These are phyloP conservation scores for Augiades crinisus DNA, from an alignment of 2,888 invertebrate species.

Conservation along the genomic window DNA sequence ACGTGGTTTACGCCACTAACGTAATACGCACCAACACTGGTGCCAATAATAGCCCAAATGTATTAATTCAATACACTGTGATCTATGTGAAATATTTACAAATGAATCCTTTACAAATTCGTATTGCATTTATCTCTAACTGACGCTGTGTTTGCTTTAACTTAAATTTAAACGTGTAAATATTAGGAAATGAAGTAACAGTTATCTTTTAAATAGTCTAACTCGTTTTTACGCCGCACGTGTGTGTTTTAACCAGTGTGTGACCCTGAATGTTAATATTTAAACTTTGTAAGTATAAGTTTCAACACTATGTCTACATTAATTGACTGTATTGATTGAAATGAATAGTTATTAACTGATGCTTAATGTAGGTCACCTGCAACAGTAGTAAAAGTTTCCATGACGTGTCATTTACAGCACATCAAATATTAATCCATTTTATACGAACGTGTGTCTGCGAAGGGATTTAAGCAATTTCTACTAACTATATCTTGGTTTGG, in stretches of 20 bases:
- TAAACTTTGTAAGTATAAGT: conserved; percentile 13
- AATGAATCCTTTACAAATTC: conserved; percentile 20
- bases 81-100: conserved; percentile 20
- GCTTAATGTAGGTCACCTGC: not conserved
- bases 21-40: conserved; percentile 27
- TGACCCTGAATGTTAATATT: conserved; percentile 4
- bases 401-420: too few species aligned
- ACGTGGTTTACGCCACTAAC: conserved; percentile 33
- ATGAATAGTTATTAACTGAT: not conserved
- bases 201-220: not conserved
- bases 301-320: not conserved
- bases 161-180: conserved; percentile 4
- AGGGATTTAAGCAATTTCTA: too few species aligned
- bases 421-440: too few species aligned
- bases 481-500: too few species aligned
- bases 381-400: too few species aligned
- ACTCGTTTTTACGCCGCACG: not conserved
- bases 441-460: too few species aligned
- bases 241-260: conserved; percentile 3
- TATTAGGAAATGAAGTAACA: conserved; percentile 5
- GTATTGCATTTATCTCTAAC: conserved; percentile 19
- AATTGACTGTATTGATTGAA: not conserved
- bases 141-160: conserved; percentile 12
- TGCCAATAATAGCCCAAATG: conserved; percentile 26
- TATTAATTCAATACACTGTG: conserved; percentile 5